Base-by-base conservation (phyloP, 2,113 vertebrate species). In the Forbesichthys papilliferus region DNA sequence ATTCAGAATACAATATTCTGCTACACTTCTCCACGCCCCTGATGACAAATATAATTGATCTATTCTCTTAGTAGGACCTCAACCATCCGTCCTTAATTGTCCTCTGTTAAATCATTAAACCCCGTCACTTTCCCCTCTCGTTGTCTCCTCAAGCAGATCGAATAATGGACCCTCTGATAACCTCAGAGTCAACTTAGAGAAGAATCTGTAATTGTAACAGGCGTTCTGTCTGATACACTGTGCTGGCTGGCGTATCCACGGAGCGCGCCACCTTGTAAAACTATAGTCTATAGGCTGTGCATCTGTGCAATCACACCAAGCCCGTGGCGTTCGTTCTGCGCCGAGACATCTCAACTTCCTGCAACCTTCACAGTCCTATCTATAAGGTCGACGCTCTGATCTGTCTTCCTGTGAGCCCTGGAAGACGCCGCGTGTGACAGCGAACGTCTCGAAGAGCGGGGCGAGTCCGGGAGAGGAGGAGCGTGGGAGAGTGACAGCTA, bases 401-500 rank as follows among this genome's bases (percentile, higher is more conserved):
- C 90, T 61, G 68, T 81, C 79, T 85, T 89, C 71, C 81, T 74
- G 27, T 27, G 63, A 86, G 81, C 75, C 48, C 11, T 69, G 71
- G 79, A 84, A 81, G 79, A 90, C 80, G 86, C 54, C 80, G 87
- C 54, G 76, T 34, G 60, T 87, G 91, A 89, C 88, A 81, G 81
- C 80, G 77, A 84, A 69, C 18, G 46, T 82, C 77, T 75, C 74
- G 71, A 86, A 81, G 88, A 81, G 86, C 36, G 62, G 64, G 51
- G 69, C 73, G 80, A 80, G 60, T 59, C 62, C 68, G 73, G 67
- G 69, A 76, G 82, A 79, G 67, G 82, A 75, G 72, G 74, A 83
- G 84, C 69, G 79, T 62, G 70, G 62, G 61, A 85, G 89, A 91
- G 86, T 91, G 91, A 92, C 91, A 90, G 91, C 85, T 90, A 90